Evolutionary conservation across 1,140 invertebrate genomes (phyloP).

Genomic region (Pogonus chalceus): DNA sequence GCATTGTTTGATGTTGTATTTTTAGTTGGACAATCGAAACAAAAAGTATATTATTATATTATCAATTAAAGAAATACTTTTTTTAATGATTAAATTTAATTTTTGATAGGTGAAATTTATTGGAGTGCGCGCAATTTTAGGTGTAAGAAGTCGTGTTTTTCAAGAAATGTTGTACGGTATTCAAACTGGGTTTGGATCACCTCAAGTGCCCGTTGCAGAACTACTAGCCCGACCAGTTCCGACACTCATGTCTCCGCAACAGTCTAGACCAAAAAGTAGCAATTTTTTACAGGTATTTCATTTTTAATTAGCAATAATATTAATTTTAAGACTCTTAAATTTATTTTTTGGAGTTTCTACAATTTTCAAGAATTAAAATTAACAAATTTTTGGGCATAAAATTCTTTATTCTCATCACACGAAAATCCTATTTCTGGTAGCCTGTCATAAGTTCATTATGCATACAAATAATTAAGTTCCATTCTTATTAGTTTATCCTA

Average conservation of each 20-base stretch:
- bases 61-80: background rate
- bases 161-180: constrained; percentile 94
- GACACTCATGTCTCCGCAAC: constrained; percentile 67
- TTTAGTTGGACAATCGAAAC: constrained; percentile 80
- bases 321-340: too few species aligned
- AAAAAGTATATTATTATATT: constrained; percentile 52
- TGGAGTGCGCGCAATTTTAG: constrained; percentile 82
- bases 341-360: too few species aligned
- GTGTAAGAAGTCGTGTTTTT: constrained; percentile 78
- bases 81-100: background rate
- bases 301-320: too few species aligned
- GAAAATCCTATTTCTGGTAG: too few species aligned
- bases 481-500: too few species aligned
- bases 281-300: constrained; percentile 84
- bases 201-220: constrained; percentile 83
- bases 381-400: too few species aligned
- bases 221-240: constrained; percentile 74
- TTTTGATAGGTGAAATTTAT: constrained; percentile 49
- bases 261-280: constrained; percentile 72
- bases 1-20: constrained; percentile 86
- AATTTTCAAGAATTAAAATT: too few species aligned
- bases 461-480: too few species aligned
- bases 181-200: constrained; percentile 85
- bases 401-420: too few species aligned
- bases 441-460: too few species aligned